Base-by-base conservation (phyloP, 2,888 invertebrate species). In the Palloptera scutellata region DNA sequence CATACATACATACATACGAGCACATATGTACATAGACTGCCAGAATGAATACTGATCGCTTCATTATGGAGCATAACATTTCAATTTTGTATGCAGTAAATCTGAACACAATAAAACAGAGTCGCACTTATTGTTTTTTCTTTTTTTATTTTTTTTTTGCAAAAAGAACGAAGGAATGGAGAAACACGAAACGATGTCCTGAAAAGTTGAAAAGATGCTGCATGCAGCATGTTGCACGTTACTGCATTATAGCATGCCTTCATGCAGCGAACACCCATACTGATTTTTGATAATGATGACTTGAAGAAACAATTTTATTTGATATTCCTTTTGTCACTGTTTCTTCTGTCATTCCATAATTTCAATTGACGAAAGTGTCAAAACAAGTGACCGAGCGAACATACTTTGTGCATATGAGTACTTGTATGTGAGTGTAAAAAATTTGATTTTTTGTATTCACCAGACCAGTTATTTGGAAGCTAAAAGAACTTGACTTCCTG, bases 31-130 rank as follows among this genome's bases (percentile, higher is more conserved):
- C 53, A 54, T 53, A 45, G 48, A 55, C 52, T 48, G 57, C 42
- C 59, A 43, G 59, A 58, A 59, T 59, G 59, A 60, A 60, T 74
- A 72, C 74, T 78, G 79, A 76, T 77, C 78, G 73, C 78, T 79
- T 80, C 77, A 78, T 79, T 78, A 79, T 78, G 71, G 67, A 61
- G 70, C 66, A 70, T 70, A 71, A 78, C 74, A 79, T 78, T 71
- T 79, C 79, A 78, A 78, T 78, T 77, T 69, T 41, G 45, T n/a
- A 42, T 42, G 42, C 60, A 60, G 40, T 40, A n/a, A 13, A 42
- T 30, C 6, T 30, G 2, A 30, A 30, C 30, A 30, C 30, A 30
- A 30, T 30, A 6, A 30, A 30, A 30, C 30, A 30, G 6, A 30
- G 30, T 30, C 30, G 30, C 30, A 30, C 30, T 30, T 30, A 30